Conservation (phyloP, 2,797 vertebrate genomes). For the Cyprinodon diabolis region DNA sequence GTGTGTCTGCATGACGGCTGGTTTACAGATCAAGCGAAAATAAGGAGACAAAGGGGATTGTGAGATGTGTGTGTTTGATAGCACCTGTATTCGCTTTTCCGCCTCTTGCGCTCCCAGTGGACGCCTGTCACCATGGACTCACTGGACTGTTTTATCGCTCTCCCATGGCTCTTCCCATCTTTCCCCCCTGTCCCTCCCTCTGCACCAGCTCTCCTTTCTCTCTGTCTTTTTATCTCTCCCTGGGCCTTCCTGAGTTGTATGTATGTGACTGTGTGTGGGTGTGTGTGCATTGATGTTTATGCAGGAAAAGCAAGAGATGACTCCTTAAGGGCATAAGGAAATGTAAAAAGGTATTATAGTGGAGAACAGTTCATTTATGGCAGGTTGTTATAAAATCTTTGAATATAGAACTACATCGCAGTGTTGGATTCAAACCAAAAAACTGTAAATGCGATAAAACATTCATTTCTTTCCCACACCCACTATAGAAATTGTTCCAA, state of each 20-base stretch:
- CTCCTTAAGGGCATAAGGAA: conserved; percentile 59
- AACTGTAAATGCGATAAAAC: conserved; percentile 63
- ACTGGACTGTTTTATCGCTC: conserved; percentile 75
- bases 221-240: conserved; percentile 61
- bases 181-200: conserved; percentile 4
- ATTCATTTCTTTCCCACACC: conserved; percentile 61
- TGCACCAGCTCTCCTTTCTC: conserved; percentile 46
- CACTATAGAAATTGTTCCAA: conserved; percentile 59
- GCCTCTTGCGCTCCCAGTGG: conserved; percentile 68
- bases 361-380: conserved; percentile 38
- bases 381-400: conserved; percentile 49
- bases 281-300: conserved; percentile 18
- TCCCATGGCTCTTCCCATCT: conserved; percentile 56
- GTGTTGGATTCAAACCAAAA: conserved; percentile 58
- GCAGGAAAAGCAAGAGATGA: conserved; percentile 52
- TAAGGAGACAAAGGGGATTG: conserved; percentile 55
- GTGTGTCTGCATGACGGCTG: conserved; percentile 29
- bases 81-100: conserved; percentile 71
- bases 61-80: conserved; percentile 70
- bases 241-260: conserved; percentile 47
- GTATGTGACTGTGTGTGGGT: background rate
- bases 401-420: conserved; percentile 43
- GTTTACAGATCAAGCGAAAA: conserved; percentile 57
- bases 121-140: conserved; percentile 75
- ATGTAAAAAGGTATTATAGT: conserved; percentile 55